These are phyloP conservation scores for Ophion costatus DNA, from an alignment of 2,888 invertebrate species.

Conservation along the genomic window DNA sequence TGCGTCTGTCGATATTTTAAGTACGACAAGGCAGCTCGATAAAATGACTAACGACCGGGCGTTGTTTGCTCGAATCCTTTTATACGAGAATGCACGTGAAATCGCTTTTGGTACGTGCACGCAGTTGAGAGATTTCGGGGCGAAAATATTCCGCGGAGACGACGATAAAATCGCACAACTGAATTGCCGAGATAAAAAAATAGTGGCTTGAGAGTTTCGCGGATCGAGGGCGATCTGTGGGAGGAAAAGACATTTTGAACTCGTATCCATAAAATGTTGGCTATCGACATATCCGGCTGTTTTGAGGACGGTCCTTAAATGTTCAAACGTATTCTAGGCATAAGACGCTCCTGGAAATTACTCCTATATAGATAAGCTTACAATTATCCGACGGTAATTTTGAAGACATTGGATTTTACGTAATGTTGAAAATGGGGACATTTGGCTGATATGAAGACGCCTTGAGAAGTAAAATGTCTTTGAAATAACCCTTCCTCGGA, in stretches of 20 bases:
- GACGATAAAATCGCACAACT: conserved; percentile 17
- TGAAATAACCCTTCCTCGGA: neutral
- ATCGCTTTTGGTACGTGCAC: neutral
- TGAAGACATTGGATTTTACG: neutral
- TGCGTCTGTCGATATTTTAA: neutral
- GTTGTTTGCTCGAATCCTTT: conserved; percentile 1
- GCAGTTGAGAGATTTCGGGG: conserved; percentile 6
- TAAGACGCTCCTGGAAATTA: neutral
- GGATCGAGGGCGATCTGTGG: neutral
- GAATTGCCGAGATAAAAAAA: conserved; percentile 22
- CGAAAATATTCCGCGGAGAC: conserved; percentile 2
- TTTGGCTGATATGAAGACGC: neutral
- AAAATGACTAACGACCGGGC: conserved; percentile 13
- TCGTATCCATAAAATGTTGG: no score
- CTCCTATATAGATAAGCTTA: neutral
- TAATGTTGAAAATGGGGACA: neutral
- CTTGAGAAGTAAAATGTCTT: neutral
- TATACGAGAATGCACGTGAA: neutral
- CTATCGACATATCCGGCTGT: neutral
- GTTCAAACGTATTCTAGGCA: neutral
- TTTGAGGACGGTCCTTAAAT: neutral
- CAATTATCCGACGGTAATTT: neutral
- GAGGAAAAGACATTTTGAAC: neutral
- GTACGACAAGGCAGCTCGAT: neutral
- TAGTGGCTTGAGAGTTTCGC: neutral